Base-by-base conservation (phyloP, 2,888 invertebrate species). In the Dusona sp. region DNA sequence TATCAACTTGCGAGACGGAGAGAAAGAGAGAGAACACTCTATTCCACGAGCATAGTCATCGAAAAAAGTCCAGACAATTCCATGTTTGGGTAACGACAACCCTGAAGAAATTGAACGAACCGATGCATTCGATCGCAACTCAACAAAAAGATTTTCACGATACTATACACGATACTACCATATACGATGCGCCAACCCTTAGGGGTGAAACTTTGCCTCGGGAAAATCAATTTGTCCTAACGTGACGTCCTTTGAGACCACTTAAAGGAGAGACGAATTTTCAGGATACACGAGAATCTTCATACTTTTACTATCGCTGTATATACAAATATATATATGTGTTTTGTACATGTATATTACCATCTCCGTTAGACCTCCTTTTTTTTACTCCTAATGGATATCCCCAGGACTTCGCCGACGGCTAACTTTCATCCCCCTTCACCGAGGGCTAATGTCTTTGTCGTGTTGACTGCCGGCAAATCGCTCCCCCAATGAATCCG, bases 381-480 rank as follows among this genome's bases (percentile, higher is more conserved):
- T 77, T 84, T 82, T 84, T 77, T 22, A 57, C 64, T 65, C 82
- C 61, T 84, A 79, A 87, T 84, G 86, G 84, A 68, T 48, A 57
- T 80, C 81, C 51, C 54, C 57, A 72, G 75, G 70, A 61, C 82
- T 81, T 64, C 45, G 64, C 72, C 86, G 42, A 57, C 83, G 83
- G 81, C 81, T 51, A 81, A 77, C 25, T 77, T 74, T 77, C 33
- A 54, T 79, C 68, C 79, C 80, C 80, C 65, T 25, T 61, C 45
- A 36, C 57, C 84, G 72, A 70, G 83, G 89, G 87, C 92, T 94
- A 93, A 93, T 93, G 93, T 93, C 93, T 93, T 93, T 94, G 93
- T 93, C 93, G 88, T 93, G 93, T 93, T 92, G 92, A 92, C 93
- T 93, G 93, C 91, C 93, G 93, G 93, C 93, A 92, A 93, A 93